Conservation (phyloP, 2,797 vertebrate species). For the Sebastes melanostomus region DNA sequence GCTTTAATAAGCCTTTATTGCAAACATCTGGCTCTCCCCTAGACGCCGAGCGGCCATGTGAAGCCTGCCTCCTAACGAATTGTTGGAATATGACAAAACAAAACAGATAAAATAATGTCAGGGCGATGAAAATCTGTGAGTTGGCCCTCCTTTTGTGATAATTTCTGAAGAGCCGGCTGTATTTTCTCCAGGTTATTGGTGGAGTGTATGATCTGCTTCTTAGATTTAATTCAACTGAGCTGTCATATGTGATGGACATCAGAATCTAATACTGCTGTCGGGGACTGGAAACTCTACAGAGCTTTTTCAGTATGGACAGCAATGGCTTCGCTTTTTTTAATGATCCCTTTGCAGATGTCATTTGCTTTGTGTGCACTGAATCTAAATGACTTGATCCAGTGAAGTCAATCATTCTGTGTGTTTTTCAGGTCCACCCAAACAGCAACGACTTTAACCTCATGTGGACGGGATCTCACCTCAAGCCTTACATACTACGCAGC, state of each 20-base stretch:
- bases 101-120: conserved; percentile 52
- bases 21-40: conserved; percentile 76
- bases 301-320: conserved; percentile 1
- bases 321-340: conserved; percentile 6
- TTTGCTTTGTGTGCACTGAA: conserved; percentile 2
- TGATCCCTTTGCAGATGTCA: not conserved
- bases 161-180: conserved; percentile 25
- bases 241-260: conserved; percentile 47
- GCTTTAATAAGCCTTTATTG: conserved; percentile 79
- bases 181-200: conserved; percentile 41
- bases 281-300: conserved; percentile 30
- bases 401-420: not conserved
- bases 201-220: conserved; percentile 28
- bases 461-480: conserved; percentile 97
- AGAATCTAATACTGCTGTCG: conserved; percentile 28
- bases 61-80: conserved; percentile 64
- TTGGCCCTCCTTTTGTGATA: conserved; percentile 35
- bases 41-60: conserved; percentile 48
- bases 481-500: conserved; percentile 90
- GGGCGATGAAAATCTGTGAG: conserved; percentile 59
- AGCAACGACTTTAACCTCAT: conserved; percentile 96
- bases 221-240: conserved; percentile 17
- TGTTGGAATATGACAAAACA: conserved; percentile 64
- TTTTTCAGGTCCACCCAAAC: conserved; percentile 89
- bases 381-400: not conserved